Evolutionary conservation across 2,888 invertebrate genomes (phyloP).

Genomic region (Melolontha melolontha): DNA sequence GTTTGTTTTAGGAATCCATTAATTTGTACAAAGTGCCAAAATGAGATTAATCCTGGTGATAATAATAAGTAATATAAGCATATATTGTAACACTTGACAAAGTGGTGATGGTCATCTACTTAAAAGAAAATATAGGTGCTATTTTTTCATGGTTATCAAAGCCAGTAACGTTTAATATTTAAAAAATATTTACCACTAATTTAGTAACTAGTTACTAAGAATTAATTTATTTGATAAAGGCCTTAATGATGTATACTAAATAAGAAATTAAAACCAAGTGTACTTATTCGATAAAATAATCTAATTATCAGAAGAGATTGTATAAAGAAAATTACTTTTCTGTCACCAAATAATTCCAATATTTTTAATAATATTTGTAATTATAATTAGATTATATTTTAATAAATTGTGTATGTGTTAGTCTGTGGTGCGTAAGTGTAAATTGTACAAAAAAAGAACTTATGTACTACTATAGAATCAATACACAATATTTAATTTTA

Average conservation of each 20-base stretch:
- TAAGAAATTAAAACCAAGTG: conserved; percentile 24
- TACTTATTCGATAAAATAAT: conserved; percentile 22
- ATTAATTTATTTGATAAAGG: conserved; percentile 1
- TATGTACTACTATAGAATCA: not conserved
- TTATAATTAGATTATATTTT: conserved; percentile 17
- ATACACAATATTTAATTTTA: conserved; percentile 11
- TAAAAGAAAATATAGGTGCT: conserved; percentile 39
- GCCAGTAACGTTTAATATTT: conserved; percentile 21
- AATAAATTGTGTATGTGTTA: not conserved
- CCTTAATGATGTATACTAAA: not conserved
- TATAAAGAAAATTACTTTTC: conserved; percentile 14
- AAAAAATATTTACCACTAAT: conserved; percentile 10
- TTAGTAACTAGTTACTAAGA: not conserved
- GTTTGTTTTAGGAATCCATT: conserved; percentile 51
- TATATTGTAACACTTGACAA: conserved; percentile 14
- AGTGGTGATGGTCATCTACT: conserved; percentile 32
- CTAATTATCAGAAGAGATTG: not conserved
- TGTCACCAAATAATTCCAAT: conserved; percentile 31
- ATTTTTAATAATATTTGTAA: conserved; percentile 24
- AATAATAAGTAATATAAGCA: conserved; percentile 14
- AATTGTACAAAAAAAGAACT: no score
- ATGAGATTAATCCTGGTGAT: conserved; percentile 52
- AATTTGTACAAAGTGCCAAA: conserved; percentile 56
- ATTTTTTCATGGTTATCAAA: conserved; percentile 25
- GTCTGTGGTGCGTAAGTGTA: not conserved